A percentile compares a stretch with the other conserved stretches of the same genome.
phyloP scores from a whole-genome alignment of 2,113 vertebrate species.

The Crotalus horridus region DNA sequence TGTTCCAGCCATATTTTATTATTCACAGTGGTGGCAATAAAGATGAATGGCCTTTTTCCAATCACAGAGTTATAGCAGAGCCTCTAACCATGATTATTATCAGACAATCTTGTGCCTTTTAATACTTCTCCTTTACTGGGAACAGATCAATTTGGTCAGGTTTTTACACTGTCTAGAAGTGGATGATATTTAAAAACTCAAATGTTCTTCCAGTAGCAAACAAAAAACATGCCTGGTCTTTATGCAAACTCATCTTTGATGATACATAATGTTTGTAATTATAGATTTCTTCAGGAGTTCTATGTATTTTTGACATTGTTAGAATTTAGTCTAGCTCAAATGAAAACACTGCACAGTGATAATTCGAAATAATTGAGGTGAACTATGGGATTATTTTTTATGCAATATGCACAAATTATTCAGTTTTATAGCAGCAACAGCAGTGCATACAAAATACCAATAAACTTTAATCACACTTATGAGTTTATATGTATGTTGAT shows the following conservation, averaged over 20 bases:
- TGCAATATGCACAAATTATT: constrained; percentile 5
- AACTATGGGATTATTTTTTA: background rate
- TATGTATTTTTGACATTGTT: background rate
- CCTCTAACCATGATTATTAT: background rate
- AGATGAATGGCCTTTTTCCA: background rate
- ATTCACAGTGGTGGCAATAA: background rate
- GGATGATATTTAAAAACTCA: background rate
- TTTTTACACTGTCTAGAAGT: background rate
- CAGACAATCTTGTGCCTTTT: background rate
- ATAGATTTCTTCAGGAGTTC: background rate
- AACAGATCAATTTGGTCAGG: background rate
- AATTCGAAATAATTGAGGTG: background rate
- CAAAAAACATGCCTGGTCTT: background rate
- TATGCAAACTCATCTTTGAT: background rate
- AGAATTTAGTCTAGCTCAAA: background rate
- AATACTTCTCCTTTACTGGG: background rate
- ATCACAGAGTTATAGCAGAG: background rate
- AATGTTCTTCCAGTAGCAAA: background rate
- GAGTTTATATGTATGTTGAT: background rate
- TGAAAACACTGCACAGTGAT: background rate
- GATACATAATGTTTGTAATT: background rate
- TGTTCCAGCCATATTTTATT: background rate
- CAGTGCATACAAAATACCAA: background rate
- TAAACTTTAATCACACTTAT: background rate
- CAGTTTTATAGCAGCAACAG: background rate